phyloP scores from a whole-genome alignment of 2,113 vertebrate species.

The Pionites leucogaster region DNA sequence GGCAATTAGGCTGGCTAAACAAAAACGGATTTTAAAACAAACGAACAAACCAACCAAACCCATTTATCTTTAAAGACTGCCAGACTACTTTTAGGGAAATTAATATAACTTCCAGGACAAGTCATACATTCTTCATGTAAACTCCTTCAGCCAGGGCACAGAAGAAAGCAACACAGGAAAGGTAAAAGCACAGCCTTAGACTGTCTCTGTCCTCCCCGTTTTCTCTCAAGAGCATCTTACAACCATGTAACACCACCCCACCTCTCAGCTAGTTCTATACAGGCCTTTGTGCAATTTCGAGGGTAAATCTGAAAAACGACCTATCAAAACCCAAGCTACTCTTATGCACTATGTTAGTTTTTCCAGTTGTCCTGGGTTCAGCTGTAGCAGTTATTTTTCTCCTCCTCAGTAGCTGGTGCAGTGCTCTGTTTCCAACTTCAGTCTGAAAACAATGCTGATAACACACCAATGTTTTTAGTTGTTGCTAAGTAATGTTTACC shows the following conservation, averaged over 20 bases:
- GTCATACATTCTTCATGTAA: background rate
- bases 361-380: background rate
- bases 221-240: background rate
- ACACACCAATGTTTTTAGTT: background rate
- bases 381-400: background rate
- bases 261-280: background rate
- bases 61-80: background rate
- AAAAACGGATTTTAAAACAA: background rate
- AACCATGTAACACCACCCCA: rapidly evolving
- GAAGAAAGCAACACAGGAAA: background rate
- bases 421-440: background rate
- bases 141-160: background rate
- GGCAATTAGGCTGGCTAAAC: background rate
- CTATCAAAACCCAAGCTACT: background rate
- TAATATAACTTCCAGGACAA: background rate
- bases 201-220: background rate
- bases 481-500: background rate
- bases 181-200: background rate
- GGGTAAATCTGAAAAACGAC: background rate
- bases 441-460: background rate
- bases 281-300: background rate
- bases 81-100: background rate
- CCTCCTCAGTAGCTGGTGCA: background rate
- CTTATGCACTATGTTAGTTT: background rate
- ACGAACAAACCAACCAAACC: rapidly evolving